phyloP scores from a whole-genome alignment of 2,888 invertebrate genomes.

The Sympetrum striolatum region DNA sequence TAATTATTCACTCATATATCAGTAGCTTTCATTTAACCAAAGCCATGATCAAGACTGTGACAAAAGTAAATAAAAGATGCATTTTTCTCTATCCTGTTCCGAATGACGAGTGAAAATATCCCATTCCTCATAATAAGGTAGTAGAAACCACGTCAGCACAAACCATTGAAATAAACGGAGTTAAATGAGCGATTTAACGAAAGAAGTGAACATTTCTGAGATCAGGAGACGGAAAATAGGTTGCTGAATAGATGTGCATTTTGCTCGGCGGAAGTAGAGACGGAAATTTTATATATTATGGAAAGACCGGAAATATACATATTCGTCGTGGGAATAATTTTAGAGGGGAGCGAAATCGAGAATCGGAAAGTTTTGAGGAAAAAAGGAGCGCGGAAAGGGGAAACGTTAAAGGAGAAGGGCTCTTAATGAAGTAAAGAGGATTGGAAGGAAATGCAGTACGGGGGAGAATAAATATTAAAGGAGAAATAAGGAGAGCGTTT shows the following conservation, averaged over 20 bases:
- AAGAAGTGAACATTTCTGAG: too few relatives aligned
- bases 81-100: too few relatives aligned
- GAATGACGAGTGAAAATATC: too few relatives aligned
- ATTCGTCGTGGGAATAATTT: background rate
- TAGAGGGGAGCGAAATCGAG: background rate
- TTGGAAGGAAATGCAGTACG: background rate
- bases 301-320: background rate
- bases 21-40: too few relatives aligned
- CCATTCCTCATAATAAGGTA: too few relatives aligned
- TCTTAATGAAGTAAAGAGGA: background rate
- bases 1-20: too few relatives aligned
- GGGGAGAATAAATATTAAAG: background rate
- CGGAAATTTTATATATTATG: background rate
- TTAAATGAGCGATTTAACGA: too few relatives aligned
- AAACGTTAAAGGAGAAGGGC: background rate
- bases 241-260: background rate
- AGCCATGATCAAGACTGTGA: too few relatives aligned
- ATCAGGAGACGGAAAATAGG: background rate
- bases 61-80: too few relatives aligned
- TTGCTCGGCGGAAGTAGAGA: background rate
- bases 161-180: too few relatives aligned
- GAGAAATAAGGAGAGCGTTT: background rate
- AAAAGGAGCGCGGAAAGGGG: background rate
- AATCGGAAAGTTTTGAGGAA: background rate
- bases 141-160: too few relatives aligned